These are phyloP conservation scores for Rhinolophus ferrumequinum DNA, from an alignment of 2,113 vertebrate genomes.

Conservation along the genomic window DNA sequence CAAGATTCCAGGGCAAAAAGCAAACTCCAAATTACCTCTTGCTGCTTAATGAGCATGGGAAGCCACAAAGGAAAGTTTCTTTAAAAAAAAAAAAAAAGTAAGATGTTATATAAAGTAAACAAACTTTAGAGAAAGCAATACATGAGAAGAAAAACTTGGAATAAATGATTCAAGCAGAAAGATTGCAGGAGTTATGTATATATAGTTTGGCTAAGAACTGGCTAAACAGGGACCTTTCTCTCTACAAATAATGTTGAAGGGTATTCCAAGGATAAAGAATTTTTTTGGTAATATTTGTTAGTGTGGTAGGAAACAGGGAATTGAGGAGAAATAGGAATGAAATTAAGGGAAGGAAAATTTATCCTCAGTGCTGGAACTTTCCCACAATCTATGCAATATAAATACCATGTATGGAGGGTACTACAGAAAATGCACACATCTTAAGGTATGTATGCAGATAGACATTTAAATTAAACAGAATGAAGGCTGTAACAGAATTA, in stretches of 20 bases:
- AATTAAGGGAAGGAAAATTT: constrained; percentile 56
- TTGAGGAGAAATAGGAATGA: constrained; percentile 48
- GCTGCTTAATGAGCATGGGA: neutral
- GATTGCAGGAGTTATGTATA: neutral
- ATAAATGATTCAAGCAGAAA: constrained; percentile 19
- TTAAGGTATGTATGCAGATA: neutral
- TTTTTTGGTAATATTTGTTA: constrained; percentile 37
- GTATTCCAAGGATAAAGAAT: constrained; percentile 34
- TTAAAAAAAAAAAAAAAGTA: neutral
- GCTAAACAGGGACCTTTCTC: neutral
- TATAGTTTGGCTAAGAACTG: neutral
- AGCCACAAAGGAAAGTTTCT: neutral
- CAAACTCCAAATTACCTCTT: neutral
- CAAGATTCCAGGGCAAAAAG: neutral
- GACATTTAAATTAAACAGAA: constrained; percentile 62
- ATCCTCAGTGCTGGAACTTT: constrained; percentile 44
- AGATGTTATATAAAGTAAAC: constrained; percentile 1
- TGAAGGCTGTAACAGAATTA: constrained; percentile 65
- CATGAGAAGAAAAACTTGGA: neutral
- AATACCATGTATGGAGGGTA: neutral
- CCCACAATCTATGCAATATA: constrained; percentile 26
- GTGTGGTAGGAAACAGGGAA: neutral
- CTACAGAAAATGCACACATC: constrained; percentile 28
- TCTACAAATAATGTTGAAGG: constrained; percentile 54
- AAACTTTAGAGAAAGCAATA: constrained; percentile 34